phyloP scores from a whole-genome alignment of 2,888 invertebrate species.

The Phyllotreta cruciferae region DNA sequence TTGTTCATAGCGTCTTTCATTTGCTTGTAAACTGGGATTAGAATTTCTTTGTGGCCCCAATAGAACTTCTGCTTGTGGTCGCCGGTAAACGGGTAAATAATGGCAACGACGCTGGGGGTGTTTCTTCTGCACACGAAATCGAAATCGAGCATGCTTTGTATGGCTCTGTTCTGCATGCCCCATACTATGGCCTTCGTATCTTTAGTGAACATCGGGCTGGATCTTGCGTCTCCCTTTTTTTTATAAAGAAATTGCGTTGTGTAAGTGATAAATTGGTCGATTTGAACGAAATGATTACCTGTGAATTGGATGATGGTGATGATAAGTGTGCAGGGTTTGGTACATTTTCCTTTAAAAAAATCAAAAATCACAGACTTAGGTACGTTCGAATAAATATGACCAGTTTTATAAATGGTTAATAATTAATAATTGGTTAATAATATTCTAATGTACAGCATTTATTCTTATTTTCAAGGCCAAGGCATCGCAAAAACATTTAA shows the following conservation, averaged over 20 bases:
- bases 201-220: constrained; percentile 74
- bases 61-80: constrained; percentile 99
- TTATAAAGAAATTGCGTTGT: constrained; percentile 14
- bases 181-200: constrained; percentile 94
- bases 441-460: not conserved
- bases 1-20: constrained; percentile 97
- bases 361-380: constrained; percentile 19
- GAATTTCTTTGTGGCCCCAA: constrained; percentile 98
- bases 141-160: constrained; percentile 96
- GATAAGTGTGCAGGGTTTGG: constrained; percentile 54
- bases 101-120: constrained; percentile 92
- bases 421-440: not conserved
- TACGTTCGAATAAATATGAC: constrained; percentile 27
- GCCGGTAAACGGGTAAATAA: constrained; percentile 97
- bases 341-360: constrained; percentile 44
- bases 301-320: constrained; percentile 45
- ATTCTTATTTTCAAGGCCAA: not conserved
- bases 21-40: constrained; percentile 92
- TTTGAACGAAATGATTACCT: constrained; percentile 37
- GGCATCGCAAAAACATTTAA: not conserved
- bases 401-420: constrained; percentile 29
- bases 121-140: constrained; percentile 91
- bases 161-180: constrained; percentile 99
- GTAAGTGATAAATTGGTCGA: not conserved
- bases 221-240: constrained; percentile 46